Evolutionary conservation across 2,797 vertebrate genomes (phyloP).

Genomic region (Karalla daura): DNA sequence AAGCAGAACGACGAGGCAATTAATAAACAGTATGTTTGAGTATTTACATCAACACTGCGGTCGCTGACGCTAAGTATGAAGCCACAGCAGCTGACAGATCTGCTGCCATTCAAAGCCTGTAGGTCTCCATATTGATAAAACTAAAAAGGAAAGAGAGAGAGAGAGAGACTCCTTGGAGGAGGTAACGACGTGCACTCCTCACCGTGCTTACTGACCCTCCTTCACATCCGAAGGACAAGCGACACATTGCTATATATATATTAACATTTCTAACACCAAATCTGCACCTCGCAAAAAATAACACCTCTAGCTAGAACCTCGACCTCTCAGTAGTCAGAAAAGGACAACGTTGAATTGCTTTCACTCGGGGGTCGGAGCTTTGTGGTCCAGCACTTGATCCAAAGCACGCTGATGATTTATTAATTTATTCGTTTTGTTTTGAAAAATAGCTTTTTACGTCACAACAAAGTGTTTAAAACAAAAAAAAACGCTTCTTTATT

Average conservation of each 20-base stretch:
- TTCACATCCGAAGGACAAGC: conserved; percentile 30
- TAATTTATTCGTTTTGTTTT: not conserved
- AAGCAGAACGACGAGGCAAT: conserved; percentile 29
- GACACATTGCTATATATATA: conserved; percentile 17
- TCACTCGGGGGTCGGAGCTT: conserved; percentile 33
- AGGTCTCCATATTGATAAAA: conserved; percentile 14
- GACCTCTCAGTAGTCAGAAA: conserved; percentile 19
- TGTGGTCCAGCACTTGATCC: conserved; percentile 30
- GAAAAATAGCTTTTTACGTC: conserved; percentile 36
- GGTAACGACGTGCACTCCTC: conserved; percentile 9
- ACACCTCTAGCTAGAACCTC: conserved; percentile 9
- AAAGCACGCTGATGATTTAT: conserved; percentile 48
- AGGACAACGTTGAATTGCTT: conserved; percentile 13
- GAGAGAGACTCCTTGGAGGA: conserved; percentile 5
- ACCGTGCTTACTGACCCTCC: conserved; percentile 10
- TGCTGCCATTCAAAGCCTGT: not conserved
- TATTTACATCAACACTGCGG: conserved; percentile 52
- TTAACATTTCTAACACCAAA: conserved; percentile 15
- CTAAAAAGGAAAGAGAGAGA: too few relatives aligned
- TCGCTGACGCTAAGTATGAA: too few relatives aligned
- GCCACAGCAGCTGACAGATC: conserved; percentile 36
- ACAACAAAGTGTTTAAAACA: conserved; percentile 44
- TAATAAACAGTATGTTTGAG: conserved; percentile 30
- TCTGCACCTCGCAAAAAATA: not conserved
- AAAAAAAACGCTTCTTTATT: conserved; percentile 56